Conservation (phyloP, 2,888 invertebrate genomes). For the Agrenia bidenticulata region DNA sequence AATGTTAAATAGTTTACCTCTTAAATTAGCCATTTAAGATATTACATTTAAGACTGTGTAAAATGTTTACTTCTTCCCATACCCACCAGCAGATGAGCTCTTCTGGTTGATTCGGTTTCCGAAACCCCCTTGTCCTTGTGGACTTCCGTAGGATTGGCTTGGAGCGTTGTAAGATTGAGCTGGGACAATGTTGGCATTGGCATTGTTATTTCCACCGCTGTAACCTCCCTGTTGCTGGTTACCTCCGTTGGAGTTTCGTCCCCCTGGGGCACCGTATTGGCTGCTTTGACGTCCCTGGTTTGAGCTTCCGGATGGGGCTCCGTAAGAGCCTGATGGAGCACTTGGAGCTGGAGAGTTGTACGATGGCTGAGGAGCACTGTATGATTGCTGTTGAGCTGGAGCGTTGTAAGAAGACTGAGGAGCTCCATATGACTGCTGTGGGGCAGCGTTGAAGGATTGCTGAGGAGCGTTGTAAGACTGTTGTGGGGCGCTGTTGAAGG, state of each 20-base stretch:
- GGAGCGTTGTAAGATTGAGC: slow-evolving; percentile 35
- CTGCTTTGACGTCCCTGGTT: neutral
- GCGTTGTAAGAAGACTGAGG: slow-evolving; percentile 24
- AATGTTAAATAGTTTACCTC: neutral
- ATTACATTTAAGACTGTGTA: neutral
- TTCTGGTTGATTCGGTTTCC: slow-evolving; percentile 22
- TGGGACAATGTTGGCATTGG: slow-evolving; percentile 16
- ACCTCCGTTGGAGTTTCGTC: neutral
- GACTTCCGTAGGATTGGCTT: slow-evolving; percentile 25
- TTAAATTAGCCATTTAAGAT: slow-evolving; percentile 1
- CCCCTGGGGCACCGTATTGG: slow-evolving; percentile 13
- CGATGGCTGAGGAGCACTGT: slow-evolving; percentile 20
- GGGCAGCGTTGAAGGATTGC: slow-evolving; percentile 24
- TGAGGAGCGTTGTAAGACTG: slow-evolving; percentile 11
- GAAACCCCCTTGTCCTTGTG: slow-evolving; percentile 22
- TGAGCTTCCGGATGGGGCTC: slow-evolving; percentile 20
- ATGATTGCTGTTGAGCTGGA: slow-evolving; percentile 19
- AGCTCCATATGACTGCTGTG: slow-evolving; percentile 24
- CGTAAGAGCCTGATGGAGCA: slow-evolving; percentile 21
- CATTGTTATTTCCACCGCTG: slow-evolving; percentile 9
- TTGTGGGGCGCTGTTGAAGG: slow-evolving; percentile 1
- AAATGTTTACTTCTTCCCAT: slow-evolving; percentile 27
- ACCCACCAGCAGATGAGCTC: slow-evolving; percentile 20
- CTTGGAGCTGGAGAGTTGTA: slow-evolving; percentile 20
- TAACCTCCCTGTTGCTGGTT: neutral